Percentiles rank a stretch among this genome's conserved stretches.
Conservation (phyloP, 2,113 vertebrate genomes). For the Mesembrinibis cayennensis region DNA sequence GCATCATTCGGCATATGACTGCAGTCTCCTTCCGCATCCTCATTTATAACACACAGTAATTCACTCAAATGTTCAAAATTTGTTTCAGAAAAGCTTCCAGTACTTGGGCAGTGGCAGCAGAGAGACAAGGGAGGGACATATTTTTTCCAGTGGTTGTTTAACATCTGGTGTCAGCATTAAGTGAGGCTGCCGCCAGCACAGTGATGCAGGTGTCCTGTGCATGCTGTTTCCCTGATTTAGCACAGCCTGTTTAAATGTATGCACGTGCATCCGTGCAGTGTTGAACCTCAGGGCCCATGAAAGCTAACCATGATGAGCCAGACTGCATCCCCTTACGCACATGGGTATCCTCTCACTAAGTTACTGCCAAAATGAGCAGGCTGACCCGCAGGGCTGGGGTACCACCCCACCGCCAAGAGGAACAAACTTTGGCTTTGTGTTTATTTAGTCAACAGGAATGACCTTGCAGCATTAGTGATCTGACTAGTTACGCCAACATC, state of each 20-base stretch:
- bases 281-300: not conserved
- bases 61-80: not conserved
- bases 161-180: not conserved
- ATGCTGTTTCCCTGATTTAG: not conserved
- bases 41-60: not conserved
- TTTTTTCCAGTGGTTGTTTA: not conserved
- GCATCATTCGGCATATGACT: not conserved
- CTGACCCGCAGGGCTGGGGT: not conserved
- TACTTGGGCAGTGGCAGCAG: not conserved
- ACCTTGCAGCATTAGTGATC: not conserved
- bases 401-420: not conserved
- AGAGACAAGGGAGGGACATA: not conserved
- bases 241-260: not conserved
- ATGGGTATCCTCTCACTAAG: not conserved
- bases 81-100: not conserved
- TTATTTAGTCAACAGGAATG: not conserved
- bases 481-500: not conserved
- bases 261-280: rapidly evolving
- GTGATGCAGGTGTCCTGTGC: not conserved
- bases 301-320: not conserved
- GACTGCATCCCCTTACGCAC: not conserved
- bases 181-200: not conserved
- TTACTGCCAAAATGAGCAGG: not conserved
- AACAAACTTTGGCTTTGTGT: not conserved
- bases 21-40: not conserved